Evolutionary conservation across 2,888 invertebrate genomes (phyloP), one percentile per base, ranked within the genome.

Genomic region (Parnassius smintheus): DNA sequence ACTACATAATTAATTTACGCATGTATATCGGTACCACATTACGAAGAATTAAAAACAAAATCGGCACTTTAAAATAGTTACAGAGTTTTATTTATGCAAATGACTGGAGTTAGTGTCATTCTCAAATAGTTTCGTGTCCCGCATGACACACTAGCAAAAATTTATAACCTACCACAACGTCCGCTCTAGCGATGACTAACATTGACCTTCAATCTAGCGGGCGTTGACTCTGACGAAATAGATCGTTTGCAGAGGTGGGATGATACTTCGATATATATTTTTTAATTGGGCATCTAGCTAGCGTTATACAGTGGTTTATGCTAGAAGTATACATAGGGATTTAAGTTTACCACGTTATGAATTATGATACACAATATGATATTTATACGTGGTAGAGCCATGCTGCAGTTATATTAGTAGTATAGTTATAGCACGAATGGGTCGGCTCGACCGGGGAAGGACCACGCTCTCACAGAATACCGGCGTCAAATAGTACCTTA

Each of bases 141-240:
- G 63, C 42, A 63, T 63, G 63, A 63, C 59, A 62, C 62, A 63
- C 63, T 56, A 59, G 59, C 55, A 8, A 56, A 18, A 63, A 18
- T 13, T 63, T 54, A 63, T 65, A 67, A 69, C 71, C 72, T 68
- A 60, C 66, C 66, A 2, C 70, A 72, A 73, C 70, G 66, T 73
- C 65, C 72, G 73, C 63, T 64, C 70, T 69, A 66, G 61, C 9
- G 64, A 41, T 58, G 54, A 56, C 63, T 59, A 62, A 58, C 58
- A 22, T 13, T 59, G 68, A 72, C 72, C 72, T 72, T 67, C 66
- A 53, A 50, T 59, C 63, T 63, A 63, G 63, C 55, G 63, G 51
- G 11, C 63, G 50, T 59, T 63, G 59, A 63, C 59, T 45, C 54
- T 9, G n/a, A 18, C 57, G 45, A 44, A 48, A 63, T 63, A 63